Evolutionary conservation across 2,113 vertebrate genomes (phyloP).

Genomic region (rat (Rattus norvegicus)): DNA sequence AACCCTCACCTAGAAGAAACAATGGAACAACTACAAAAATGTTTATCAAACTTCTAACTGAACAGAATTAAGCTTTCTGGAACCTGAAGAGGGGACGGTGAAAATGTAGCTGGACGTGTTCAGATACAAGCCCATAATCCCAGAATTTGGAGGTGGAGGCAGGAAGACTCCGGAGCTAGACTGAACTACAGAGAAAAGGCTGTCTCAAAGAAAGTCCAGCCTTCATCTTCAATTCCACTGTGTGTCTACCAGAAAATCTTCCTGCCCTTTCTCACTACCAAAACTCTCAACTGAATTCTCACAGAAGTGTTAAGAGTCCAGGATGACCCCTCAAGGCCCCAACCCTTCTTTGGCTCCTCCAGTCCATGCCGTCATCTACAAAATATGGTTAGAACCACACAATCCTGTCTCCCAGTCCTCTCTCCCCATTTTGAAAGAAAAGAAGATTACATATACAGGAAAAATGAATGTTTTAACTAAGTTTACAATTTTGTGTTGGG

Average conservation of each 20-base stretch:
- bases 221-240: background rate
- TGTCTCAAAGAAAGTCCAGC: background rate
- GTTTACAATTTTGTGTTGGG: background rate
- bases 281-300: background rate
- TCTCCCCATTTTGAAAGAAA: background rate
- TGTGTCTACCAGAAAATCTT: background rate
- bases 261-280: background rate
- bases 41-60: background rate
- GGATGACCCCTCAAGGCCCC: background rate
- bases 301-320: background rate
- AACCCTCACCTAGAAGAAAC: background rate
- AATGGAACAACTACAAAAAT: background rate
- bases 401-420: background rate
- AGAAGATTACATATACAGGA: too few species aligned
- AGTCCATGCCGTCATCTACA: background rate
- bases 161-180: too few species aligned
- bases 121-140: background rate
- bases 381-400: background rate
- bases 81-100: background rate
- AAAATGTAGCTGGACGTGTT: background rate
- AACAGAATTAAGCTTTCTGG: background rate
- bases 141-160: background rate
- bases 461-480: background rate
- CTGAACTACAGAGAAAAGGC: too few species aligned
- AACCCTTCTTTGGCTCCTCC: background rate